These are phyloP conservation scores for Heliconius hortense DNA, from an alignment of 2,888 invertebrate species.

Conservation along the genomic window DNA sequence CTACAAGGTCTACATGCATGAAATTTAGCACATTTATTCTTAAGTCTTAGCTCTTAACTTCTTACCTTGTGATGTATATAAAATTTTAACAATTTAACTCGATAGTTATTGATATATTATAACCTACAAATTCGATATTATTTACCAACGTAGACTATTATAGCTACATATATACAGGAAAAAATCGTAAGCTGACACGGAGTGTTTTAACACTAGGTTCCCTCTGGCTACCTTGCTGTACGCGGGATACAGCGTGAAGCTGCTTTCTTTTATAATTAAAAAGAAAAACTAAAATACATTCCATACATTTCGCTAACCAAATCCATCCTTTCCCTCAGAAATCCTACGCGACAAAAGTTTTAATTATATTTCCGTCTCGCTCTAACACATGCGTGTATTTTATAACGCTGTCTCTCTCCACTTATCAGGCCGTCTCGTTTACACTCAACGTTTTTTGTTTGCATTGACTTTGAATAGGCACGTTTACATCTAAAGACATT, in stretches of 20 bases:
- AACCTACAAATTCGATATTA: no score
- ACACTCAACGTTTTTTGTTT: constrained; percentile 46
- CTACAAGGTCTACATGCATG: no score
- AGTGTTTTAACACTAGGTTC: background rate
- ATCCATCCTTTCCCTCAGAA: constrained; percentile 71
- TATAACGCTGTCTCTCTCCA: constrained; percentile 41
- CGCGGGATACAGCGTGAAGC: background rate
- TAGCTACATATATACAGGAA: no score
- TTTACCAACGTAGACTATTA: no score
- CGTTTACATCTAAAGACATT: constrained; percentile 36
- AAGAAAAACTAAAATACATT: constrained; percentile 38
- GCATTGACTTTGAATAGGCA: constrained; percentile 42
- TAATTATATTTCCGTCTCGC: constrained; percentile 72
- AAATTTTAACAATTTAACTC: no score
- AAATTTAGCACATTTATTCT: no score
- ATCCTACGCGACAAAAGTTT: constrained; percentile 80
- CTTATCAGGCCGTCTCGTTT: constrained; percentile 49
- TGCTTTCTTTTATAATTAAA: background rate
- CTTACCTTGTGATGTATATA: no score
- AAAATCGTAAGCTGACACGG: background rate
- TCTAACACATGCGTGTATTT: constrained; percentile 48
- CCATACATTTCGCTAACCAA: constrained; percentile 47
- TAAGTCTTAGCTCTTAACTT: no score
- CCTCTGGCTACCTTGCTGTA: background rate
- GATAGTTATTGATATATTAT: no score